Conservation (phyloP, 2,888 invertebrate genomes). For the Drosophila trichaetosa region DNA sequence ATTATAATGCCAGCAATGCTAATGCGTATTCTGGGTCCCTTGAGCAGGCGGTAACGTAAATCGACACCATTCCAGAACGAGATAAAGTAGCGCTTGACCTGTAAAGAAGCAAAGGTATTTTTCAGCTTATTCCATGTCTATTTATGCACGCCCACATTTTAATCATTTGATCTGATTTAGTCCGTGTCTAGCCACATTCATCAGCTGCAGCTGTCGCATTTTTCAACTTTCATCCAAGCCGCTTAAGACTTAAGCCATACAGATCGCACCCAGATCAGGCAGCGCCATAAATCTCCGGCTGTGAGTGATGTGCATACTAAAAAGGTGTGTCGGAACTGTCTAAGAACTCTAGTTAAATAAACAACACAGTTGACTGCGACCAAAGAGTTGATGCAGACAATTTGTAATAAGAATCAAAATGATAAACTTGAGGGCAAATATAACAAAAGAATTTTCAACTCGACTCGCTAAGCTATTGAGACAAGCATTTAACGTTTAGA, state of each 20-base stretch:
- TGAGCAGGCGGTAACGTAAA: conserved; percentile 94
- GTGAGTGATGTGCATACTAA: conserved; percentile 63
- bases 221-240: conserved; percentile 61
- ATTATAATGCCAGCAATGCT: conserved; percentile 98
- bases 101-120: conserved; percentile 66
- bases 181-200: conserved; percentile 13
- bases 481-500: not conserved
- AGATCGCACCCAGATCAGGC: conserved; percentile 54
- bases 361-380: not conserved
- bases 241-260: conserved; percentile 20
- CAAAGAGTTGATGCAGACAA: not conserved
- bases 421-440: not conserved
- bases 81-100: conserved; percentile 96
- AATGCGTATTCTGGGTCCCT: conserved; percentile 96
- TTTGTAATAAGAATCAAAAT: not conserved
- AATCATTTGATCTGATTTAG: conserved; percentile 1
- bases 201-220: conserved; percentile 21
- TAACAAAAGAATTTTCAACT: not conserved
- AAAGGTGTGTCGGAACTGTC: conserved; percentile 27
- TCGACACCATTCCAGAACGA: conserved; percentile 99
- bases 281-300: conserved; percentile 52
- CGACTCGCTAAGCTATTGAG: not conserved
- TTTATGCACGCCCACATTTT: conserved; percentile 1
- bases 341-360: conserved; percentile 8
- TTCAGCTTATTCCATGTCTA: conserved; percentile 11